Conservation (phyloP, 2,113 vertebrate species). For the Grammomys surdaster region DNA sequence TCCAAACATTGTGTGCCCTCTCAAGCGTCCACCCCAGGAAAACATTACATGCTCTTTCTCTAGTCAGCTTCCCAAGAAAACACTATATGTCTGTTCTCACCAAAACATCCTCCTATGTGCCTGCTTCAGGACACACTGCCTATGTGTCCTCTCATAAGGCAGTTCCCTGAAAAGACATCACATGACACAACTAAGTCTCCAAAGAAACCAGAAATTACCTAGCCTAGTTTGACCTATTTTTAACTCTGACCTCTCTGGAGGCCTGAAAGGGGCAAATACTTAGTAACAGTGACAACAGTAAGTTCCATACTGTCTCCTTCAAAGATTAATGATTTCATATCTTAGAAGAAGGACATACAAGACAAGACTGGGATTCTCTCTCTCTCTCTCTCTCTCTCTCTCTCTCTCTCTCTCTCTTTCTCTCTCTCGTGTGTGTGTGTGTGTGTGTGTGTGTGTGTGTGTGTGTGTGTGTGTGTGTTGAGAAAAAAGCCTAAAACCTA, state of each 20-base stretch:
- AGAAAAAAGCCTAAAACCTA: not conserved
- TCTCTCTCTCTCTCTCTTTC: accelerated
- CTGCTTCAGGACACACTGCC: no score
- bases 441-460: not conserved
- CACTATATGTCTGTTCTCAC: no score
- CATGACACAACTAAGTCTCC: no score
- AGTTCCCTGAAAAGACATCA: no score
- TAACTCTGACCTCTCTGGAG: not conserved
- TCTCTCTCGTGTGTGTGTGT: not conserved
- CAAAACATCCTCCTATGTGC: no score
- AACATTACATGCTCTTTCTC: no score
- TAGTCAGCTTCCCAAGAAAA: no score
- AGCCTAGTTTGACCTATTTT: not conserved
- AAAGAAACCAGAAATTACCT: no score
- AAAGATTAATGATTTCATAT: not conserved
- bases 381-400: not conserved
- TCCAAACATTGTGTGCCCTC: no score
- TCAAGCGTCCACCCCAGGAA: no score
- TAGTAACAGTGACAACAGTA: not conserved
- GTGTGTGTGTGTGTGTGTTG: no score
- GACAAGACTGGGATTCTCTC: not conserved
- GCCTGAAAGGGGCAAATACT: not conserved
- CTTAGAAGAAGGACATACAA: not conserved
- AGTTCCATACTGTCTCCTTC: not conserved
- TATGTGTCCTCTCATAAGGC: no score